Conservation (phyloP, 2,113 vertebrate species). For the Microcebus jonahi region DNA sequence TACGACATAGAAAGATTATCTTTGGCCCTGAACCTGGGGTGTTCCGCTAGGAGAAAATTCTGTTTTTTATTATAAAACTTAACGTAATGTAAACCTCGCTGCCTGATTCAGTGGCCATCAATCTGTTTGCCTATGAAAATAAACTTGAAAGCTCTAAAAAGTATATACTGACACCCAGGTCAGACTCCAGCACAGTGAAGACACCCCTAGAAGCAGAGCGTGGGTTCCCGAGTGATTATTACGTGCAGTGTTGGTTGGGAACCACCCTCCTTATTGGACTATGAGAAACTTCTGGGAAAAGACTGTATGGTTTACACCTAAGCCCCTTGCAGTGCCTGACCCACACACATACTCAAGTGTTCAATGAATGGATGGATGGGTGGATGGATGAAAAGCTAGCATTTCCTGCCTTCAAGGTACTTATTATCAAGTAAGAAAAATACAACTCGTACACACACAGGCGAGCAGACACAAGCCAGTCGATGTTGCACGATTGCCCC, state of each 20-base stretch:
- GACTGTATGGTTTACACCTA: not conserved
- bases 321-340: not conserved
- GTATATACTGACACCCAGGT: not conserved
- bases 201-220: not conserved
- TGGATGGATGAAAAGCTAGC: not conserved
- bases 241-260: not conserved
- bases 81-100: not conserved
- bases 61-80: not conserved
- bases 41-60: not conserved
- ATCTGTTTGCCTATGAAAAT: not conserved
- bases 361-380: not conserved
- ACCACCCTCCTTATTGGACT: not conserved
- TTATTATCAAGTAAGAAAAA: constrained; percentile 42
- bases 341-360: not conserved
- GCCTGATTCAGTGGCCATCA: not conserved
- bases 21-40: not conserved
- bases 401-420: not conserved
- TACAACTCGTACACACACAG: not conserved
- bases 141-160: not conserved
- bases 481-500: not conserved
- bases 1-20: not conserved
- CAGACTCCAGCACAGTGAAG: not conserved
- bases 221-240: not conserved
- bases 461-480: not conserved
- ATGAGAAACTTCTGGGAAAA: not conserved